Conservation (phyloP, 2,797 vertebrate species). For the Peromyscus eremicus region DNA sequence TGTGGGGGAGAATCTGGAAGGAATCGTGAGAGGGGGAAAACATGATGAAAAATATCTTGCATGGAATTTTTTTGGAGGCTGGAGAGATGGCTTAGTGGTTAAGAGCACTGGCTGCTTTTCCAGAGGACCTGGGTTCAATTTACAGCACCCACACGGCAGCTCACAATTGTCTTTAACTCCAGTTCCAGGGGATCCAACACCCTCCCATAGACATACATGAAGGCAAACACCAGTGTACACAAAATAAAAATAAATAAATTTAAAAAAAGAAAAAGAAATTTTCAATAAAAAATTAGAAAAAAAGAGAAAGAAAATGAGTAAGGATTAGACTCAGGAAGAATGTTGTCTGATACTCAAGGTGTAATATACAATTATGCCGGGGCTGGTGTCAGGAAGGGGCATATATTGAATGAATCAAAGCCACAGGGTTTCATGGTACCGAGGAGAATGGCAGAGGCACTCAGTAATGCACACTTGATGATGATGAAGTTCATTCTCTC, state of each 20-base stretch:
- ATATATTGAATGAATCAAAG: no score
- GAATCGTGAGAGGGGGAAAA: neutral
- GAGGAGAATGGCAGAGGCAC: rapidly evolving
- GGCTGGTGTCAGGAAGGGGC: neutral
- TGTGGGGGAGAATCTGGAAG: neutral
- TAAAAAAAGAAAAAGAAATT: neutral
- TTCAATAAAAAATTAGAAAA: neutral
- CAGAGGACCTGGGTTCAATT: neutral
- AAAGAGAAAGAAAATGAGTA: neutral
- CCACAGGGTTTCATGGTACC: neutral
- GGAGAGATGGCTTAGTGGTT: neutral
- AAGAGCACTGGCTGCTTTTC: neutral
- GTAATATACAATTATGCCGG: rapidly evolving
- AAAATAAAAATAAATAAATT: neutral
- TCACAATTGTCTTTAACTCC: neutral
- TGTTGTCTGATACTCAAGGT: rapidly evolving
- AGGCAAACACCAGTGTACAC: neutral
- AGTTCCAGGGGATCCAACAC: neutral
- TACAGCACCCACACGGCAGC: neutral
- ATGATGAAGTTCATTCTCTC: neutral
- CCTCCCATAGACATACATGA: neutral
- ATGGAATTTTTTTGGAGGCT: neutral
- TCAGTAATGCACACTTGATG: neutral
- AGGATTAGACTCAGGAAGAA: neutral
- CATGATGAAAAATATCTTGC: neutral